Evolutionary conservation across 2,888 invertebrate genomes (phyloP).

Genomic region (Sussaba pulchella): DNA sequence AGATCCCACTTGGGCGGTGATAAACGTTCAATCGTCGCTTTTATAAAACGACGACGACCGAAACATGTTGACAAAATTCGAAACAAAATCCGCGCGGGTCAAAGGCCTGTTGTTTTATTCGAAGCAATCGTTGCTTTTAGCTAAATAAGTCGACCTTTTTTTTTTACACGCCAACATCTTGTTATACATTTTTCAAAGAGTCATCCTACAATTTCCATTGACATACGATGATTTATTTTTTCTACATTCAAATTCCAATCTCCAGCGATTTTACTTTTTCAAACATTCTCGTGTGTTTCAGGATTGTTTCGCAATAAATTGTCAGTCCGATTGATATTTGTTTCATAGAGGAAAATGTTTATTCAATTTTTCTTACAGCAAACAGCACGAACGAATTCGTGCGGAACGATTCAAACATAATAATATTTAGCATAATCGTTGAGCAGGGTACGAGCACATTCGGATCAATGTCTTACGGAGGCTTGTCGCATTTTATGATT

Average conservation of each 20-base stretch:
- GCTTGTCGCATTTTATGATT: too few species aligned
- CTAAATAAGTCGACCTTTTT: conserved; percentile 87
- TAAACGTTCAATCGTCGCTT: conserved; percentile 66
- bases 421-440: too few species aligned
- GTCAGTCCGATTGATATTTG: background rate
- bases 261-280: background rate
- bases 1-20: conserved; percentile 63
- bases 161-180: conserved; percentile 36
- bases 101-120: conserved; percentile 99
- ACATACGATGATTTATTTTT: conserved; percentile 15
- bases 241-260: background rate
- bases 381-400: too few species aligned
- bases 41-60: conserved; percentile 26
- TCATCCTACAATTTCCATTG: conserved; percentile 38
- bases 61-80: conserved; percentile 98
- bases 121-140: conserved; percentile 98
- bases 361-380: conserved; percentile 13
- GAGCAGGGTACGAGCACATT: too few species aligned
- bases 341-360: background rate
- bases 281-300: background rate
- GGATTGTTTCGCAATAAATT: background rate
- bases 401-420: too few species aligned
- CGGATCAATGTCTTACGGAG: too few species aligned
- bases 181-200: conserved; percentile 15
- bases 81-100: conserved; percentile 99